Conservation (phyloP, 2,888 invertebrate species). For the Meteorus cinctellus region DNA sequence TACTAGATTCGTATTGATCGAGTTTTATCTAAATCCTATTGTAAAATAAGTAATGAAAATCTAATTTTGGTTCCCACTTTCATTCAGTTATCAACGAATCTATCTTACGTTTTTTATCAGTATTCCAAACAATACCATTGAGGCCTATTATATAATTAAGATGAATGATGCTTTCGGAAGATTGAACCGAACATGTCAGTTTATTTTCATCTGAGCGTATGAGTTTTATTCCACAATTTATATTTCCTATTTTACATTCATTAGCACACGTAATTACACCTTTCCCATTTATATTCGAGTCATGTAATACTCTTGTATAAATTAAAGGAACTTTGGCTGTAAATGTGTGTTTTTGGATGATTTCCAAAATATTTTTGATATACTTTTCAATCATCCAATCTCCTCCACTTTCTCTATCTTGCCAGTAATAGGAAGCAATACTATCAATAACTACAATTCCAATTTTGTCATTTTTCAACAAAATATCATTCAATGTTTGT, state of each 20-base stretch:
- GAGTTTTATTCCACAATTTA: conserved; percentile 72
- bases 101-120: conserved; percentile 11
- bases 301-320: conserved; percentile 75
- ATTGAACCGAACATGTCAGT: conserved; percentile 48
- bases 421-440: conserved; percentile 76
- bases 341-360: conserved; percentile 74
- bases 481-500: conserved; percentile 68
- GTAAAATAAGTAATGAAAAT: not conserved
- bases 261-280: conserved; percentile 62
- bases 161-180: conserved; percentile 4
- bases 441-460: conserved; percentile 75
- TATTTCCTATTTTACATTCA: conserved; percentile 61
- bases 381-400: conserved; percentile 74
- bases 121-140: conserved; percentile 47
- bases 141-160: conserved; percentile 46
- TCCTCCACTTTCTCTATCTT: conserved; percentile 62
- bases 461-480: conserved; percentile 71
- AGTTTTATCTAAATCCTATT: not conserved
- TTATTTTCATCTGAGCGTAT: conserved; percentile 41
- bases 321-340: conserved; percentile 75
- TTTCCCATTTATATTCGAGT: conserved; percentile 72
- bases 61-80: not conserved
- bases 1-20: conserved; percentile 11
- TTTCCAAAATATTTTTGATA: conserved; percentile 71
- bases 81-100: not conserved